Base-by-base conservation (phyloP, 2,888 invertebrate genomes). In the Lithosia quadra region DNA sequence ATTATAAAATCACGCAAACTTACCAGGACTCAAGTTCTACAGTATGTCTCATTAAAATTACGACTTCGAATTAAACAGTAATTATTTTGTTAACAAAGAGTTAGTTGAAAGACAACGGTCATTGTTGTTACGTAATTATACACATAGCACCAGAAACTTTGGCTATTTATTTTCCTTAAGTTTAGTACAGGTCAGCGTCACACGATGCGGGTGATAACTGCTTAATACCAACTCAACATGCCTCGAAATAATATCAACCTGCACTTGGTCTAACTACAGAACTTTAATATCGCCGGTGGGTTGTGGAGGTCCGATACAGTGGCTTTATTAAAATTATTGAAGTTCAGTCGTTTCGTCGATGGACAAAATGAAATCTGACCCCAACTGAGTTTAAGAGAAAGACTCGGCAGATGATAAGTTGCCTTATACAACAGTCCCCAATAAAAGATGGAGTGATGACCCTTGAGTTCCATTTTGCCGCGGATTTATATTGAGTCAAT, bases 61-160 rank as follows among this genome's bases (percentile, higher is more conserved):
- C 65, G 58, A 58, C 68, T 39, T 24, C n/a, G 66, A 69, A 79
- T 72, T 63, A 67, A 72, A 74, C 77, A 76, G 67, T 67, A 76
- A 81, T 76, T 81, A 71, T 68, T 73, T 64, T 71, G 65, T 74
- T 74, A 79, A 79, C 74, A 79, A 78, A 73, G 71, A 76, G 69
- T 76, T 67, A 70, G 60, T 73, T 73, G 71, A 67, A 68, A 74
- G 71, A 67, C 53, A 53, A 63, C 57, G 56, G 67, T 43, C n/a
- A 49, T 49, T 49, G 49, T 49, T 49, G 49, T 49, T 49, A 74
- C 68, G 65, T 76, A 81, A 81, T 79, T 79, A 79, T 74, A n/a
- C n/a, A n/a, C n/a, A 69, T 72, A 67, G 61, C 39, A 36, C 56
- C 57, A 58, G 56, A 8, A 81, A 76, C 39, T 81, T 79, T 70